Conservation (phyloP, 2,113 vertebrate species). For the Oreocharis arfaki region DNA sequence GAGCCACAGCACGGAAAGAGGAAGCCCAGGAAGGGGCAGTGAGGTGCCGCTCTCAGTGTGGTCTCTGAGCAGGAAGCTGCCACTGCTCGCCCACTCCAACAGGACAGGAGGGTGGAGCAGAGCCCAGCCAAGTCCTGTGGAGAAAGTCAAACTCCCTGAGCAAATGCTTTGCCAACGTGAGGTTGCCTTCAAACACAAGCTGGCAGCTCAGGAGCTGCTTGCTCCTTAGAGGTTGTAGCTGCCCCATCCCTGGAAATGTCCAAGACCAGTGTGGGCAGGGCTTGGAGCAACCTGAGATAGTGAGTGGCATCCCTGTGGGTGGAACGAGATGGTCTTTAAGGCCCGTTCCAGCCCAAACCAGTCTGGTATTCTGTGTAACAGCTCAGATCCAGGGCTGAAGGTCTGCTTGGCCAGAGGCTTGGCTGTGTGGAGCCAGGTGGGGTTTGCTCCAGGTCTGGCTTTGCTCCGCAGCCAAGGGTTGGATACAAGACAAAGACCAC, state of each 20-base stretch:
- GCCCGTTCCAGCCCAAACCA: neutral
- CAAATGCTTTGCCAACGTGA: neutral
- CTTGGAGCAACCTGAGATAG: neutral
- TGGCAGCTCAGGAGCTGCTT: neutral
- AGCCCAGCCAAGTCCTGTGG: neutral
- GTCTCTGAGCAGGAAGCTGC: neutral
- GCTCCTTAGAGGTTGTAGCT: neutral
- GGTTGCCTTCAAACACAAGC: neutral
- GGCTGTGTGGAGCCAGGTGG: neutral
- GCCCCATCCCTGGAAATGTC: neutral
- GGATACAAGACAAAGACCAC: too few relatives aligned
- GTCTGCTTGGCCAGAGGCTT: neutral
- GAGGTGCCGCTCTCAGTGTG: rapidly evolving
- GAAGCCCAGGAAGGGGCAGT: neutral
- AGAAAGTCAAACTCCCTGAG: neutral
- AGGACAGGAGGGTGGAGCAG: neutral
- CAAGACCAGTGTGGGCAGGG: rapidly evolving
- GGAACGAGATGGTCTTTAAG: too few relatives aligned
- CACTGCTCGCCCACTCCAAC: neutral
- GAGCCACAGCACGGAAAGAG: neutral
- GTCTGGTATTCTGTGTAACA: neutral
- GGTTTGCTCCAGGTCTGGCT: neutral
- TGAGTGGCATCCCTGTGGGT: neutral
- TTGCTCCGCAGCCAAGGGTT: neutral
- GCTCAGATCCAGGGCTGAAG: neutral